A percentile compares a stretch with the other conserved stretches of the same genome.
Conservation (phyloP, 2,113 vertebrate species). For the Theristicus caerulescens region DNA sequence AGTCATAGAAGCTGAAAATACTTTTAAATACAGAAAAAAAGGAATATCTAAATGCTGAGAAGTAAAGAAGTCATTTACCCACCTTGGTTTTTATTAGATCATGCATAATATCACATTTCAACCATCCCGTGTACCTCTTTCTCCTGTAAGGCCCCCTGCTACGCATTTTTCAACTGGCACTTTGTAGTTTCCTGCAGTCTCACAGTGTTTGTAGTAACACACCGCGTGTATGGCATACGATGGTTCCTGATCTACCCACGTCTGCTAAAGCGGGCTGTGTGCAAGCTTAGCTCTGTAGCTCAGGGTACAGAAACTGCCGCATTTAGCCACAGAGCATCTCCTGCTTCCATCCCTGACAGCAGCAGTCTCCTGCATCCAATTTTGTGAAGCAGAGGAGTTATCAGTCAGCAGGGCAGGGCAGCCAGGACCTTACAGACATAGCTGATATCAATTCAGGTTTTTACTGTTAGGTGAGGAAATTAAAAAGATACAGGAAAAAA, state of each 20-base stretch:
- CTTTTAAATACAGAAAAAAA: not conserved
- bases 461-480: not conserved
- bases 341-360: accelerated
- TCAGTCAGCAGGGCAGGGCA: not conserved
- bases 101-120: not conserved
- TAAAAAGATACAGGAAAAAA: not conserved
- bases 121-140: not conserved
- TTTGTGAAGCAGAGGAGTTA: not conserved
- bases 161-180: not conserved
- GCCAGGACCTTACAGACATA: not conserved
- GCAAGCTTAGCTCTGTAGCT: not conserved
- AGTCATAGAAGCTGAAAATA: not conserved
- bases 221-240: accelerated
- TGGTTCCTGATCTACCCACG: not conserved
- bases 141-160: not conserved
- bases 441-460: not conserved
- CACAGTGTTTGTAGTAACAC: not conserved
- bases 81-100: not conserved
- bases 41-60: not conserved
- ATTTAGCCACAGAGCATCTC: not conserved
- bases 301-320: not conserved
- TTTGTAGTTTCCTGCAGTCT: not conserved
- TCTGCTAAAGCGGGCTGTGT: not conserved
- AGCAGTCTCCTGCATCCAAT: not conserved
- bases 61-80: not conserved